Evolutionary conservation across 2,113 vertebrate genomes (phyloP).

Genomic region (Tylochromis polylepis): DNA sequence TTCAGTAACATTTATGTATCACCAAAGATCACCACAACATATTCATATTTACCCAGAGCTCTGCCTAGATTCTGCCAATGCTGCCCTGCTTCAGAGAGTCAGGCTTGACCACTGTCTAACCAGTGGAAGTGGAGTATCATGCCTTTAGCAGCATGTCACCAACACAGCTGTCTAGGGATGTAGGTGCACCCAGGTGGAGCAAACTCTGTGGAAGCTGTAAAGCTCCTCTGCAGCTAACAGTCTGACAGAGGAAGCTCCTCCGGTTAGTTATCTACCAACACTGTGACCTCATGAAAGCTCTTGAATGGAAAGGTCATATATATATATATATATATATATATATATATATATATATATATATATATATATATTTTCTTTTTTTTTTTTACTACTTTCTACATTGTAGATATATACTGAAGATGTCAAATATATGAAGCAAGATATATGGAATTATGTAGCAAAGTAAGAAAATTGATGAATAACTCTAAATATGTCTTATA

Average conservation of each 20-base stretch:
- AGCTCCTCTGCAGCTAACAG: too few relatives aligned
- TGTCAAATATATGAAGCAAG: neutral
- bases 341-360: too few relatives aligned
- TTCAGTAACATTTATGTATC: neutral
- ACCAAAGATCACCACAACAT: neutral
- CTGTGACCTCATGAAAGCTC: too few relatives aligned
- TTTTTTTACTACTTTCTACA: neutral
- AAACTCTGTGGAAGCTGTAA: neutral
- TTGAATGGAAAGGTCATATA: too few relatives aligned
- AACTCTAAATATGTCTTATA: neutral
- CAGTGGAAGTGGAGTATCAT: neutral
- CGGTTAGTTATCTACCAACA: too few relatives aligned
- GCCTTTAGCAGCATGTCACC: neutral
- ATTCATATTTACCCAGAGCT: neutral
- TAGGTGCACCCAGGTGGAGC: neutral
- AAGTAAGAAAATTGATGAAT: neutral
- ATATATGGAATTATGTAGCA: neutral
- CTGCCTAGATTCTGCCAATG: neutral
- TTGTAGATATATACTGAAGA: neutral
- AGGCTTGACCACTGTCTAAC: neutral
- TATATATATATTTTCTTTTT: too few relatives aligned
- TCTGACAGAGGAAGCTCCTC: too few relatives aligned
- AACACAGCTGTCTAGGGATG: neutral
- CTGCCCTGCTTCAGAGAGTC: neutral
- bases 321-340: too few relatives aligned